Evolutionary conservation across 2,888 invertebrate genomes (phyloP), one percentile per base, ranked within the genome.

Genomic region (Cephonodes hylas): DNA sequence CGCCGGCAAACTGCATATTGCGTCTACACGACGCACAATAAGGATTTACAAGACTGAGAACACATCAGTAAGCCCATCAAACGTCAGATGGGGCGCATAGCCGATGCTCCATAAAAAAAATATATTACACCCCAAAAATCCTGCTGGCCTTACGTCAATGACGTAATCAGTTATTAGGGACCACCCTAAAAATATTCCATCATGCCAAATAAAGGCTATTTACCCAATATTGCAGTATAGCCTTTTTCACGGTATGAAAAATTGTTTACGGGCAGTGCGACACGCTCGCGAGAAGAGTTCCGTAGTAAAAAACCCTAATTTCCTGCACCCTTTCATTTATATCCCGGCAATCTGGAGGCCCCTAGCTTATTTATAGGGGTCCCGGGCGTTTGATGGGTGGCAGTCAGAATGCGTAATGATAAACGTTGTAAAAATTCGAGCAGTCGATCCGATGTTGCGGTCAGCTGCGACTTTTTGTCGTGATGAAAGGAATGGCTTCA

Each of bases 321-420:
- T 91, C 91, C 89, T 88, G 86, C 85, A 89, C 91, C 91, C 91
- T 91, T 92, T 91, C 91, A 89, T 91, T 91, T 91, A 89, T 91
- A 85, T 83, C 87, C 84, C 81, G 82, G 87, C 91, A 91, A 91
- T 91, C 91, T 91, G 89, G 84, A 85, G 83, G 83, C 81, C 77
- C 81, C 85, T 84, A 84, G 86, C 86, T 91, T 91, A 89, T 91
- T 91, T 91, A 91, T 90, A 79, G 87, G 81, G 90, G 88, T 86
- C 85, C 74, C 83, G 83, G 80, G 73, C 81, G 81, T 86, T 88
- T 91, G 90, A 91, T 89, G 89, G 88, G 83, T 84, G 83, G 77
- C 81, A 84, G 85, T 81, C 85, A 81, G 89, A 91, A 91, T 88
- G 87, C 83, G 86, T 88, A 88, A 91, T 91, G 91, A 89, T 91